Evolutionary conservation across 1,140 invertebrate genomes (phyloP), one percentile per base, ranked within the genome.

Genomic region (Ridgeia piscesae): DNA sequence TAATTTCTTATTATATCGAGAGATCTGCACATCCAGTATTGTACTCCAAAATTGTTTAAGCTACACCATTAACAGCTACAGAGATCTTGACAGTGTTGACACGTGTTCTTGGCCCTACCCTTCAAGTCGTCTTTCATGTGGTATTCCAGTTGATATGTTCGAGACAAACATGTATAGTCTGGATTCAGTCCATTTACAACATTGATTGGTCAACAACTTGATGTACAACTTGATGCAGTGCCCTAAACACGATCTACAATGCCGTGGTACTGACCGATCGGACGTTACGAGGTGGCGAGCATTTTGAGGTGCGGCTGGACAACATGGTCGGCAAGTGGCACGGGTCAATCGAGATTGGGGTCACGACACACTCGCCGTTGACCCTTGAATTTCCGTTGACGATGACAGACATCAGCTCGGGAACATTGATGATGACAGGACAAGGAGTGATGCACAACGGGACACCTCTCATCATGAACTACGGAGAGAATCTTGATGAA

Each of bases 401-500:
- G 27, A 96, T 96, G 95, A 96, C 95, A 35, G 95, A 96, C 92
- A 95, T 96, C 35, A 94, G 95, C 34, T 98, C 98, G 88, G 98
- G 98, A 33, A 99, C 98, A 0, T 99, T 98, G 98, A 99, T 99
- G 97, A 99, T 99, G 98, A 99, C 98, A 0, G 98, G 98, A 77
- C 98, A 98, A 96, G 98, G 98, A 6, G 98, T 99, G 0, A 99
- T 99, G 97, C 98, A 98, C 94, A 99, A 99, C 96, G 98, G 98
- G 0, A 98, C 97, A 0, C 98, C 98, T 8, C 97, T 99, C 34
- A 97, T 99, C 93, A 98, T 99, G 94, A 98, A 99, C 91, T 99
- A 99, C 95, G 98, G 98, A 8, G 97, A 98, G 92, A 99, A 98
- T 96, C 96, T 99, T 50, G 98, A 99, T 95, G 96, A 97, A 93